Evolutionary conservation across 2,113 vertebrate genomes (phyloP).

Genomic region (Corythornis madagascariensis): DNA sequence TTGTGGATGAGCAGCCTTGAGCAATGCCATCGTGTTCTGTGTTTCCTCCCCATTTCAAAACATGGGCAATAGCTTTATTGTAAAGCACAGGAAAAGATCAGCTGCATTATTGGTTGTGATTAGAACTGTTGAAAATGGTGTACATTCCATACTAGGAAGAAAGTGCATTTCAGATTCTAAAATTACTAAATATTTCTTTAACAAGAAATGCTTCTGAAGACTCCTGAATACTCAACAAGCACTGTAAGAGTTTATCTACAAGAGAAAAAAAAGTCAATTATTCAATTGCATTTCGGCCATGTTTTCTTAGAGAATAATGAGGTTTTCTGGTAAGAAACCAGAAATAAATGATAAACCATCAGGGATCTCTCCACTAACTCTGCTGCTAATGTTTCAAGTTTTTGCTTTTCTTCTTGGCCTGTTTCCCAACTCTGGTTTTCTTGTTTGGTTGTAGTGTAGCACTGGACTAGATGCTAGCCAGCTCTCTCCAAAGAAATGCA

Average conservation of each 20-base stretch:
- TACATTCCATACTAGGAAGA: not conserved
- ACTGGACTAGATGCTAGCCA: conserved; percentile 77
- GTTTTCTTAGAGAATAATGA: not conserved
- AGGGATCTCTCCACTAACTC: not conserved
- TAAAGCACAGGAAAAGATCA: not conserved
- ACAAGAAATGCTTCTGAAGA: not conserved
- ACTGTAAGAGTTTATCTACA: not conserved
- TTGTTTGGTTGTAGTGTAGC: conserved; percentile 77
- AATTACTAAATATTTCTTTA: not conserved
- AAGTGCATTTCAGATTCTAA: not conserved
- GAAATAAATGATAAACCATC: not conserved
- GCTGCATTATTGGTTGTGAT: not conserved
- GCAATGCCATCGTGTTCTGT: conserved; percentile 8
- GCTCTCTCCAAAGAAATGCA: conserved; percentile 57
- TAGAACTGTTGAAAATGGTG: not conserved
- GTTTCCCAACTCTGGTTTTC: conserved; percentile 26
- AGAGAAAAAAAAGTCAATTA: not conserved
- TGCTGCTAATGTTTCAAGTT: not conserved
- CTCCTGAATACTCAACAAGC: not conserved
- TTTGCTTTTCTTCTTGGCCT: not conserved
- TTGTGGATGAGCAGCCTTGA: conserved; percentile 29
- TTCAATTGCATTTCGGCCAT: not conserved
- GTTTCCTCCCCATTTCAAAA: conserved; percentile 15
- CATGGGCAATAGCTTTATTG: not conserved
- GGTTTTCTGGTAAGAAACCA: not conserved